Conservation (phyloP, 1,140 invertebrate genomes). For the Venustaconcha ellipsiformis region DNA sequence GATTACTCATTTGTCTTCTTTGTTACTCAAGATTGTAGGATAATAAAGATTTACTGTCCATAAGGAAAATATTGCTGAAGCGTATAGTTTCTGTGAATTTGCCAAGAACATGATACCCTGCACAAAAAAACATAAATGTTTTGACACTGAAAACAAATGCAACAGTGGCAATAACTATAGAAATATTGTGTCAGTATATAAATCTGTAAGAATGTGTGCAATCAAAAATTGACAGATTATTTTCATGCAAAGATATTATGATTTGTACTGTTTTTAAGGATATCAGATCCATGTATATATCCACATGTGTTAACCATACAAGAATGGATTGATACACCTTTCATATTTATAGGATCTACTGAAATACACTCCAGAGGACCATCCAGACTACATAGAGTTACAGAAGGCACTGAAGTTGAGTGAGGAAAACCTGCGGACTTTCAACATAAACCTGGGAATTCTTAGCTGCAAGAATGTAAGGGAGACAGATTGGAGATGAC, state of each 20-base stretch:
- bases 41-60: too few relatives aligned
- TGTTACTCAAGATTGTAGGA: too few relatives aligned
- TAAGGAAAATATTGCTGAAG: too few relatives aligned
- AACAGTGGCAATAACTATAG: too few relatives aligned
- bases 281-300: background rate
- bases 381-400: slow-evolving; percentile 86
- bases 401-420: slow-evolving; percentile 88
- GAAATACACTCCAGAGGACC: slow-evolving; percentile 85
- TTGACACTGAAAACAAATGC: too few relatives aligned
- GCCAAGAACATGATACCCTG: too few relatives aligned
- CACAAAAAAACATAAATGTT: too few relatives aligned
- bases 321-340: background rate
- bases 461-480: too few relatives aligned
- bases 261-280: background rate
- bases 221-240: background rate
- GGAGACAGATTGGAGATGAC: too few relatives aligned
- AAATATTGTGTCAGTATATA: background rate
- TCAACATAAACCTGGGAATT: background rate
- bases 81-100: too few relatives aligned
- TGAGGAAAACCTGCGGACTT: slow-evolving; percentile 80
- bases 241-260: background rate
- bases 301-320: slow-evolving; percentile 2
- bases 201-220: background rate
- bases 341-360: slow-evolving; percentile 82
- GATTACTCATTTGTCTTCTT: too few relatives aligned